Base-by-base conservation (phyloP, 2,888 invertebrate genomes). In the Physocephala rufipes region DNA sequence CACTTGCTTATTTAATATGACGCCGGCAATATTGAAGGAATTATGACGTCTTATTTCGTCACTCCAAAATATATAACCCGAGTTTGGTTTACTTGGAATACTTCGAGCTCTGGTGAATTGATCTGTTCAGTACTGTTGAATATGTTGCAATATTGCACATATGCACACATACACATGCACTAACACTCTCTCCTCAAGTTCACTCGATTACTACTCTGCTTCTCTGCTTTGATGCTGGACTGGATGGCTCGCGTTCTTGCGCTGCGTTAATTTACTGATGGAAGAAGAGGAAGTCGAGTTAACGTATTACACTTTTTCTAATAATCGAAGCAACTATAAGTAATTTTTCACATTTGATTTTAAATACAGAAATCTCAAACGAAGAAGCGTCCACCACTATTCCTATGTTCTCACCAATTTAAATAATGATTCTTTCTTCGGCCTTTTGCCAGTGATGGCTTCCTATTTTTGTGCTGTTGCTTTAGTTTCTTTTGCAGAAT, bases 111-210 rank as follows among this genome's bases (percentile, higher is more conserved):
- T 63, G 61, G 16, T 2, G 13, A 58, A 58, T 16, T 16, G n/a
- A n/a, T n/a, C 49, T 13, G 49, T 36, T 36, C 36, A 36, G 36
- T 5, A n/a, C 19, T 49, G 49, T 49, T 58, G 58, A 36, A 61
- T 58, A 21, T 30, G 47, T 61, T 47, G 62, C 21, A 36, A 36
- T 36, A 24, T 30, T 28, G 65, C n/a, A n/a, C n/a, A n/a, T n/a
- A n/a, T n/a, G n/a, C n/a, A n/a, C n/a, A n/a, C n/a, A n/a, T n/a
- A n/a, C n/a, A n/a, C n/a, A n/a, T n/a, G n/a, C n/a, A n/a, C n/a
- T n/a, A n/a, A n/a, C n/a, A n/a, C n/a, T n/a, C n/a, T 55, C 45
- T 59, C 55, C 68, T 28, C 67, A 71, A 71, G 67, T 67, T 67
- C 49, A 58, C 62, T 19, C 53, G 53, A 53, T 24, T 53, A 12